Evolutionary conservation across 2,888 invertebrate species (phyloP), one percentile per base, ranked within the genome.

Genomic region (Ferrisia virgata): DNA sequence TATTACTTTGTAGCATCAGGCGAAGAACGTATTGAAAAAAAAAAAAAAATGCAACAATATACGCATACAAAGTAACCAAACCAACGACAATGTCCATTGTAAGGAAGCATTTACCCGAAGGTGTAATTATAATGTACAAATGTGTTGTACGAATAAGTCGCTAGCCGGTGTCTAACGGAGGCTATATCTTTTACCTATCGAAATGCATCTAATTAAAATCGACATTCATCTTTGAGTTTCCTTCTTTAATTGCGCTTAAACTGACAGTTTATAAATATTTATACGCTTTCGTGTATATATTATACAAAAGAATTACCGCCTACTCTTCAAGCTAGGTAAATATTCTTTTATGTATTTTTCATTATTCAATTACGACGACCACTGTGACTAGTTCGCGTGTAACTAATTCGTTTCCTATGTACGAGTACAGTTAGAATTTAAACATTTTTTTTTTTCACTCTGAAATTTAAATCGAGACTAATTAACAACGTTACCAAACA

Each of bases 181-280:
- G 72, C 72, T 72, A 72, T n/a, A n/a, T n/a, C 33, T 13, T 64
- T 31, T 31, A 72, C 33, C 72, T 72, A 72, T 33, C 72, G 72
- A 72, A 72, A 25, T 72, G 72, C 72, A 72, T 72, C 72, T 72
- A 72, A 72, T 72, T 72, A 72, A 72, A 72, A 72, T 72, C 72
- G 72, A 72, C 72, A 72, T 72, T 72, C 72, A 72, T 72, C 72
- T 72, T 72, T 72, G 6, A 33, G 72, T 72, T 33, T 33, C 33
- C 33, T 72, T 53, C n/a, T 64, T 72, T 72, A 72, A 72, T 72
- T 72, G 72, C 72, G 72, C 72, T 72, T 33, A 72, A 72, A 36
- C 72, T 72, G 72, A 72, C 72, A 72, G 72, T 72, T 72, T 33
- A 72, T 72, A 72, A 72, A 72, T 72, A 72, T 72, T 72, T 72